phyloP scores from a whole-genome alignment of 53 echinoderm and acorn worm species.

The Apostichopus leukothele region DNA sequence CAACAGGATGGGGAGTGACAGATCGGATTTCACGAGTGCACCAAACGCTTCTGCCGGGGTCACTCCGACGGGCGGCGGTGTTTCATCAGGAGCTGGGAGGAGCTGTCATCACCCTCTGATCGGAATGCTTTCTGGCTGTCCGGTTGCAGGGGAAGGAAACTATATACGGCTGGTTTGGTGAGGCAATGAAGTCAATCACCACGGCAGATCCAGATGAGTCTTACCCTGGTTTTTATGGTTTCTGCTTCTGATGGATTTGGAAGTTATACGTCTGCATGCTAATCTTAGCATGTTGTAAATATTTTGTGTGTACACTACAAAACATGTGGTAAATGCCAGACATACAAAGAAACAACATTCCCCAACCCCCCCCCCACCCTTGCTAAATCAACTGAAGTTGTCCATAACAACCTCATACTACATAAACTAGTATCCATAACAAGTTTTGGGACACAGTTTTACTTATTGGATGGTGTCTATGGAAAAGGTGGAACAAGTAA shows the following conservation, averaged over 20 bases:
- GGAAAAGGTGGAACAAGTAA: too few species aligned
- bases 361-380: too few species aligned
- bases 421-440: too few species aligned
- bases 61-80: not conserved
- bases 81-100: not conserved
- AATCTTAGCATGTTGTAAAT: not conserved
- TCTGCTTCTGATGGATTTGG: not conserved
- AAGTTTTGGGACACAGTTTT: too few species aligned
- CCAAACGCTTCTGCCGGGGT: constrained; percentile 26
- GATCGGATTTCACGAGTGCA: constrained; percentile 24
- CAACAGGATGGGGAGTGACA: not conserved
- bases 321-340: too few species aligned
- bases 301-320: not conserved
- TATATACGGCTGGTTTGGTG: not conserved
- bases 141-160: constrained; percentile 6
- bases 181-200: constrained; percentile 29
- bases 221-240: not conserved
- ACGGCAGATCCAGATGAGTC: not conserved
- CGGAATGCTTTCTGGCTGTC: constrained; percentile 27
- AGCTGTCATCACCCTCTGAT: constrained; percentile 44
- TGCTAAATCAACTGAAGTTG: too few species aligned
- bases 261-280: not conserved
- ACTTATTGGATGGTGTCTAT: too few species aligned
- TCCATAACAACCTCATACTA: too few species aligned
- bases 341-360: too few species aligned